phyloP scores from a whole-genome alignment of 1,140 invertebrate genomes.

The Drosophila chauvacae region DNA sequence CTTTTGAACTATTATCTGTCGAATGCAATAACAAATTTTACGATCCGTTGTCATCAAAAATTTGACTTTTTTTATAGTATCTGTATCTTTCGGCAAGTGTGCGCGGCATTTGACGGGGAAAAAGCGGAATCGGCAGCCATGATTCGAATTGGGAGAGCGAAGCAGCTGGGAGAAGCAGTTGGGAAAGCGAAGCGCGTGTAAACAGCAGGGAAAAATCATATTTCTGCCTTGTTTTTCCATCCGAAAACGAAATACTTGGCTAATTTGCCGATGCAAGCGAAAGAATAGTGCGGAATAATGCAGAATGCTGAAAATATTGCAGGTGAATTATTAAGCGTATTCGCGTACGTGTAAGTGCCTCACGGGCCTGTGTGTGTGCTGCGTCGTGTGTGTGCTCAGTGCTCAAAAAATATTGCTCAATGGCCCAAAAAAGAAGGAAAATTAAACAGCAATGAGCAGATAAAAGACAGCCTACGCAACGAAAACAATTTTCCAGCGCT shows the following conservation, averaged over 20 bases:
- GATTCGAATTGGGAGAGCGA: conserved; percentile 62
- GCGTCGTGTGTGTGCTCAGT: conserved; percentile 38
- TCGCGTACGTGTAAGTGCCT: conserved; percentile 40
- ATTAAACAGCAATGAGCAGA: conserved; percentile 43
- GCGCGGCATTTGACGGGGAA: no score
- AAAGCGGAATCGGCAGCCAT: no score
- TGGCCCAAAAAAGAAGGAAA: conserved; percentile 58
- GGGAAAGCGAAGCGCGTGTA: conserved; percentile 44
- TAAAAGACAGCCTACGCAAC: conserved; percentile 31
- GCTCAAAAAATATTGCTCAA: conserved; percentile 69
- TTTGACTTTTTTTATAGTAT: no score
- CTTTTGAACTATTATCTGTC: not conserved
- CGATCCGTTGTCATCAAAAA: no score
- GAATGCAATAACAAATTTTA: no score
- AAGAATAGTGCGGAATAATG: conserved; percentile 15
- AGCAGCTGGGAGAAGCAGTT: conserved; percentile 62
- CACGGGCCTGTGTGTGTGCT: conserved; percentile 28
- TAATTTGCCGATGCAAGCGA: conserved; percentile 18
- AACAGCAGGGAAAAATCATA: conserved; percentile 35
- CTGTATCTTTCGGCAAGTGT: no score
- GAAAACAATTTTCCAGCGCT: conserved; percentile 30
- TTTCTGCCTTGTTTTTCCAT: conserved; percentile 41
- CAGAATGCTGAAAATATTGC: conserved; percentile 15
- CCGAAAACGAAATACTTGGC: conserved; percentile 21
- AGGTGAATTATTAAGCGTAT: conserved; percentile 8